These are phyloP conservation scores for Crocidura indochinensis DNA, from an alignment of 2,797 vertebrate genomes.

Conservation along the genomic window DNA sequence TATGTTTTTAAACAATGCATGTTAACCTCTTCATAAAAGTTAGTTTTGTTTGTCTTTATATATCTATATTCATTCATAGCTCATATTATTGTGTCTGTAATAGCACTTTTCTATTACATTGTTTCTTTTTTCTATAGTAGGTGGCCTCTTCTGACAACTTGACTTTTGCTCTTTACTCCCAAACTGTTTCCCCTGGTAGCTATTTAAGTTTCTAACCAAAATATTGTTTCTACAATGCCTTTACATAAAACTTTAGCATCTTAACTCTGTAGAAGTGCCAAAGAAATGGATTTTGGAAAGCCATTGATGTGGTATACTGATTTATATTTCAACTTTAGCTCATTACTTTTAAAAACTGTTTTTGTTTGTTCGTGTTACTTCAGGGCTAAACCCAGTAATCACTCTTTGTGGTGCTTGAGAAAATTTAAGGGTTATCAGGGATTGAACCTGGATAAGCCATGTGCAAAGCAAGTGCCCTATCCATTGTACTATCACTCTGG, in stretches of 20 bases:
- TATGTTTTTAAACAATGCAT: constrained; percentile 35
- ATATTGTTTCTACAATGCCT: background rate
- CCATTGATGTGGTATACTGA: background rate
- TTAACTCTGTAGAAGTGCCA: background rate
- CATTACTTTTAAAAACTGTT: constrained; percentile 1
- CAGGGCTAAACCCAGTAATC: too few relatives aligned
- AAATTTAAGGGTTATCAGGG: too few relatives aligned
- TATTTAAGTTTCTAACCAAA: constrained; percentile 85
- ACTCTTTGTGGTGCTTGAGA: too few relatives aligned
- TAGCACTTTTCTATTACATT: background rate
- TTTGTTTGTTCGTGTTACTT: too few relatives aligned
- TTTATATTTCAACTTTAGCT: constrained; percentile 41
- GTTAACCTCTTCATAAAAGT: background rate
- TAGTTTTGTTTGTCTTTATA: background rate
- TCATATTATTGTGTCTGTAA: background rate
- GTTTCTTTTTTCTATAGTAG: constrained; percentile 81
- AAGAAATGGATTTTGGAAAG: background rate
- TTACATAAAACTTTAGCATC: background rate
- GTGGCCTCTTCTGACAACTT: constrained; percentile 93
- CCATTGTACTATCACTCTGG: too few relatives aligned
- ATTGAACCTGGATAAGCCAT: too few relatives aligned
- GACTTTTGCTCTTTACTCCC: constrained; percentile 89
- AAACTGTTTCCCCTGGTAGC: constrained; percentile 75
- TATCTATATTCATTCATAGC: background rate
- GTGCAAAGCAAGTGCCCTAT: too few relatives aligned